Base-by-base conservation (phyloP, 1,140 invertebrate genomes). In the Meloidogyne floridensis region DNA sequence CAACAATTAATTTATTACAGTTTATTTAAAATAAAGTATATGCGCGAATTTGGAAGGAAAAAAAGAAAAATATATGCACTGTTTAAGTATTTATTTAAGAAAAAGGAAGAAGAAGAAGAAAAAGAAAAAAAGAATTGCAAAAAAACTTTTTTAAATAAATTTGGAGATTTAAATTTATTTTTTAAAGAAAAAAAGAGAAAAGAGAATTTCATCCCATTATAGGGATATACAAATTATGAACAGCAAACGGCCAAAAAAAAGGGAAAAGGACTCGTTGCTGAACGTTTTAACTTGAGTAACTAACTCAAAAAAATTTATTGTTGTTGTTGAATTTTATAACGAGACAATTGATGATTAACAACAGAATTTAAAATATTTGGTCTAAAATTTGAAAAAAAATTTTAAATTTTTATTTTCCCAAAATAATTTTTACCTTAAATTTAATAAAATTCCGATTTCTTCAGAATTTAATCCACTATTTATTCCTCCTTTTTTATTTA, bases 401-500 rank as follows among this genome's bases (percentile, higher is more conserved):
- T 83, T 9, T 8, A 15, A 10, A 20, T 80, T 18, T 43, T 69
- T 11, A 51, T 51, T 47, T 18, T 76, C 32, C 32, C 32, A 32
- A 18, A 73, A 80, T 32, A 18, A 18, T 18, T 18, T 78, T 53
- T 18, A 85, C 84, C 85, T 78, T 69, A 85, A 75, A 51, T 79
- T 86, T n/a, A 85, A 70, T 20, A 84, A 75, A 69, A 86, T 87
- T 47, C 59, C 71, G 51, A 85, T 86, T 42, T 85, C 85, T 13
- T 69, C 15, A 32, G 84, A 75, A 75, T 18, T 71, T 32, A 84
- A 51, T 65, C 59, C 59, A 65, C n/a, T n/a, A 65, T 65, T 65
- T 65, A 65, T 65, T 47, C 20, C 77, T 47, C 20, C 77, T 53
- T 71, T 71, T 70, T 65, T 71, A 51, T 42, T 72, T 69, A 53